phyloP scores from a whole-genome alignment of 2,113 vertebrate genomes.

The Platanista minor region DNA sequence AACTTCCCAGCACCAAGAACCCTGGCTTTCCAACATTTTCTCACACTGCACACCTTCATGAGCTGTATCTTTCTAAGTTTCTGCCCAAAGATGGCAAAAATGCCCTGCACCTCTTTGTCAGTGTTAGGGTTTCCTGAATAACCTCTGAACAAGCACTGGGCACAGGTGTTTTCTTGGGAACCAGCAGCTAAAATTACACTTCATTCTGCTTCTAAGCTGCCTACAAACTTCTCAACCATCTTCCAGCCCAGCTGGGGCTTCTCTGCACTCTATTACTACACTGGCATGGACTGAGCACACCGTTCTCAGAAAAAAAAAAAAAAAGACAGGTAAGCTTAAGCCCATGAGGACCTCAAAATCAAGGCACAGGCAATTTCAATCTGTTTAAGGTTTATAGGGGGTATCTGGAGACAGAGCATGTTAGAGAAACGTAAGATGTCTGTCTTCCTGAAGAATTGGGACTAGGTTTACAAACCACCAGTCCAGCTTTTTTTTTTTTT shows the following conservation, averaged over 20 bases:
- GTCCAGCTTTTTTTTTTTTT: too few species aligned
- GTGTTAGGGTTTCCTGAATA: neutral
- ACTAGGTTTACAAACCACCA: conserved; percentile 2
- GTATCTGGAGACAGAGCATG: neutral
- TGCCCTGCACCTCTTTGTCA: neutral
- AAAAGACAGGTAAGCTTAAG: neutral
- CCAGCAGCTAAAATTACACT: neutral
- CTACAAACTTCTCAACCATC: neutral
- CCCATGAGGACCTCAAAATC: neutral
- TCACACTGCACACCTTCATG: neutral
- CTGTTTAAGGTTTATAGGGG: neutral
- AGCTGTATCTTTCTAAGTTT: neutral
- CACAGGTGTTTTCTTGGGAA: neutral
- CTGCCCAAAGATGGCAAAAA: neutral
- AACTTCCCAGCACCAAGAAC: neutral
- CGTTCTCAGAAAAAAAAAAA: neutral
- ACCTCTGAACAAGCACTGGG: neutral
- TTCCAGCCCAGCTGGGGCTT: neutral
- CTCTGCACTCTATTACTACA: neutral
- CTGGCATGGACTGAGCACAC: neutral
- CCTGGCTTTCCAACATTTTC: neutral
- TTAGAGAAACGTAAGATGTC: neutral
- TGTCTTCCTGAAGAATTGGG: neutral
- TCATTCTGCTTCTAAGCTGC: conserved; percentile 21
- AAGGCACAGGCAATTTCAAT: neutral